A percentile compares a stretch with the other conserved stretches of the same genome.
Evolutionary conservation across 2,113 vertebrate genomes (phyloP).

Genomic region (Eidolon helvum): DNA sequence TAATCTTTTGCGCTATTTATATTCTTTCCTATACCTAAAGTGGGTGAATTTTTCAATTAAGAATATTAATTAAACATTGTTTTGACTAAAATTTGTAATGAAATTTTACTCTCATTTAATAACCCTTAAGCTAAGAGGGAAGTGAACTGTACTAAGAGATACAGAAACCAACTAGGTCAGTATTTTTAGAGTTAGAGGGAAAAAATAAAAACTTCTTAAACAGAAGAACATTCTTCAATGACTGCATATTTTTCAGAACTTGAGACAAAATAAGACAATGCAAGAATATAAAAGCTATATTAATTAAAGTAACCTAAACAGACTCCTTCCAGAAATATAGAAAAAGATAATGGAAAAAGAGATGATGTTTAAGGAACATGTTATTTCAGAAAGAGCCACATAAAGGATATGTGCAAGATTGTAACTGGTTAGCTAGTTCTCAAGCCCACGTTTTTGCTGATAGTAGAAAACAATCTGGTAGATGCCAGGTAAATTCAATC

Average conservation of each 20-base stretch:
- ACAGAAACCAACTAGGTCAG: not conserved
- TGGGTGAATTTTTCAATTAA: slow-evolving; percentile 17
- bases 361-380: not conserved
- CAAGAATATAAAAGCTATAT: not conserved
- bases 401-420: not conserved
- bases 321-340: not conserved
- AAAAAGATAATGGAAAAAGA: not conserved
- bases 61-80: slow-evolving; percentile 27
- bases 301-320: not conserved
- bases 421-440: not conserved
- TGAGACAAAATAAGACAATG: not conserved
- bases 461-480: not conserved
- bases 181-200: not conserved
- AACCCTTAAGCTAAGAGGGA: slow-evolving; percentile 30
- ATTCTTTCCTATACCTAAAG: not conserved
- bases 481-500: not conserved
- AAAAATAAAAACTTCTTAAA: not conserved
- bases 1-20: not conserved
- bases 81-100: not conserved
- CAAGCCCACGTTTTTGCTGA: not conserved
- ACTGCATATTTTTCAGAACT: not conserved
- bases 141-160: not conserved
- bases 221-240: not conserved
- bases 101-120: not conserved
- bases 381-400: not conserved